Evolutionary conservation across 2,113 vertebrate species (phyloP).

Genomic region (Cebus imitator): DNA sequence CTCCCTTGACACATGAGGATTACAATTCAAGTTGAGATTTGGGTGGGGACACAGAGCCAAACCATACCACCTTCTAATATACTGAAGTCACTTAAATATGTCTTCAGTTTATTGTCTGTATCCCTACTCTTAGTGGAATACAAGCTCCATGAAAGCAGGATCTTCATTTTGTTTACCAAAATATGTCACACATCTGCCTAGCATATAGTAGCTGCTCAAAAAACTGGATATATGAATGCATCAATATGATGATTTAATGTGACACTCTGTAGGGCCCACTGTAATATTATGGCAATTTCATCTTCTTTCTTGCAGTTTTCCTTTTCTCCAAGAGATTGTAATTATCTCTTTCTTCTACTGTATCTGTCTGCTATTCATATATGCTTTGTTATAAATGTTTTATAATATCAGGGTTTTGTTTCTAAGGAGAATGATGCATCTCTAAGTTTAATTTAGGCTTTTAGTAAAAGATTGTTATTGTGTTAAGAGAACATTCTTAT

Average conservation of each 20-base stretch:
- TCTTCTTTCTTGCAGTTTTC: neutral
- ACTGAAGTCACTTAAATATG: neutral
- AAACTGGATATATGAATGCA: neutral
- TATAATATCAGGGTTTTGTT: neutral
- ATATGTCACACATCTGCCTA: neutral
- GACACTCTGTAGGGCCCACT: neutral
- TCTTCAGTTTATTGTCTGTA: neutral
- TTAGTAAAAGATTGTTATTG: neutral
- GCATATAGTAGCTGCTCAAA: neutral
- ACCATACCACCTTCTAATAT: neutral
- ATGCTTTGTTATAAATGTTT: neutral
- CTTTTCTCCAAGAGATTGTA: neutral
- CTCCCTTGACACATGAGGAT: too few relatives aligned
- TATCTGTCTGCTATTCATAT: neutral
- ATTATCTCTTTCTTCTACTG: neutral
- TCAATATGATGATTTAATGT: neutral
- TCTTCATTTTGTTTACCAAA: neutral
- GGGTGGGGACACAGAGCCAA: too few relatives aligned
- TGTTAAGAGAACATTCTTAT: neutral
- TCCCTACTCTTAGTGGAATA: neutral
- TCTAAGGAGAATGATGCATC: constrained; percentile 9
- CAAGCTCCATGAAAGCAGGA: neutral
- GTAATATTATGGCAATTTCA: too few relatives aligned
- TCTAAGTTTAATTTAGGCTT: neutral
- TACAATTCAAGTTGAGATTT: too few relatives aligned